Conservation (phyloP, 1,140 invertebrate genomes). For the Drusus annulatus region DNA sequence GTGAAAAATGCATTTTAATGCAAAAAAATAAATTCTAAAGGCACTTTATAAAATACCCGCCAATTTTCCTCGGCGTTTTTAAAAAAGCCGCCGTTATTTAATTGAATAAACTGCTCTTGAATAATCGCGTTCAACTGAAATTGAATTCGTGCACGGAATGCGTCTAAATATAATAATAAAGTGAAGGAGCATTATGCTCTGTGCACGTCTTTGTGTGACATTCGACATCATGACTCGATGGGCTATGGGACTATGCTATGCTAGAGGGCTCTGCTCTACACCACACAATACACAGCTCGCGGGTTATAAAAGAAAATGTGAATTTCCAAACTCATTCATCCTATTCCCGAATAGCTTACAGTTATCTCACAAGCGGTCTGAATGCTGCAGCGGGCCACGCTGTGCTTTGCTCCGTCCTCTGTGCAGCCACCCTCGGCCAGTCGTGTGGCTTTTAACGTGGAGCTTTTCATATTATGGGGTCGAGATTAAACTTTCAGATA, state of each 20-base stretch:
- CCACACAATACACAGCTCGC: not conserved
- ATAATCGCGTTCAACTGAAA: not conserved
- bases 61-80: too few species aligned
- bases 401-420: not conserved
- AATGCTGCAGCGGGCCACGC: constrained; percentile 9
- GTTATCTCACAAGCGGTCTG: constrained; percentile 11
- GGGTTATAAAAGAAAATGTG: not conserved
- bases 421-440: too few species aligned
- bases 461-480: not conserved
- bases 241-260: too few species aligned
- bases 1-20: too few species aligned
- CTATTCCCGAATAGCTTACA: not conserved
- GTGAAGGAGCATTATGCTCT: not conserved
- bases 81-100: too few species aligned
- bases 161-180: constrained; percentile 3
- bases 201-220: not conserved
- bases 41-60: too few species aligned
- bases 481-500: too few species aligned
- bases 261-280: too few species aligned
- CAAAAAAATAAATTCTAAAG: too few species aligned
- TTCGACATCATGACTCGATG: too few species aligned
- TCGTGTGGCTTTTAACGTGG: not conserved
- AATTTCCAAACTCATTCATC: constrained; percentile 1
- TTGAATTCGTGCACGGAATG: constrained; percentile 7
- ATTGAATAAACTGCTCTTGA: too few species aligned